Percentiles rank a stretch among this genome's conserved stretches.
phyloP scores from a whole-genome alignment of 2,797 vertebrate species.

The Neomorphus geoffroyi region DNA sequence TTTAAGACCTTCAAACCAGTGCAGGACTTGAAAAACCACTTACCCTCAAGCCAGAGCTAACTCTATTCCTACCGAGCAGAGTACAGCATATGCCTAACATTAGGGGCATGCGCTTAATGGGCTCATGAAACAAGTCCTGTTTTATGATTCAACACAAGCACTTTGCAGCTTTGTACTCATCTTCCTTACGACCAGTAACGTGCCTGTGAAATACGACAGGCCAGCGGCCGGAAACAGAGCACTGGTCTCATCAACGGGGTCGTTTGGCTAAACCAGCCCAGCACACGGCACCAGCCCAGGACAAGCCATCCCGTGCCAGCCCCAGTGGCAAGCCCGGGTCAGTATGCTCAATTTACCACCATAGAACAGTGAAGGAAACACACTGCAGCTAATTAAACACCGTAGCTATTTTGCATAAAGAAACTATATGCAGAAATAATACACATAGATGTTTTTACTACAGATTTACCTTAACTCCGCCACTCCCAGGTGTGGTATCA shows the following conservation, averaged over 20 bases:
- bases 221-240: not conserved
- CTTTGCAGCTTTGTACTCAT: conserved; percentile 1
- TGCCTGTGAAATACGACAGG: accelerated
- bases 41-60: not conserved
- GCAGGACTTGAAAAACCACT: not conserved
- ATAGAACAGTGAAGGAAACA: not conserved
- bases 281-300: not conserved
- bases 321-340: not conserved
- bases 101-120: not conserved
- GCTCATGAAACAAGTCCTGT: not conserved
- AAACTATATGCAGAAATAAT: not conserved
- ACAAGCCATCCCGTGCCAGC: not conserved
- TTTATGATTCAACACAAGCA: not conserved
- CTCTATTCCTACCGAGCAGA: not conserved
- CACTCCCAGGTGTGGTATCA: conserved; percentile 20
- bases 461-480: not conserved
- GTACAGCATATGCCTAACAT: conserved; percentile 17
- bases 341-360: not conserved
- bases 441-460: not conserved
- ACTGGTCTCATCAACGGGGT: not conserved
- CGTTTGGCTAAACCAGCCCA: accelerated
- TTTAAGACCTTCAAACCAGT: not conserved
- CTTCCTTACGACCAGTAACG: not conserved
- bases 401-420: not conserved
- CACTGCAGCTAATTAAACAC: not conserved